These are phyloP conservation scores for Prunella himalayana DNA, from an alignment of 2,113 vertebrate genomes.

Conservation along the genomic window DNA sequence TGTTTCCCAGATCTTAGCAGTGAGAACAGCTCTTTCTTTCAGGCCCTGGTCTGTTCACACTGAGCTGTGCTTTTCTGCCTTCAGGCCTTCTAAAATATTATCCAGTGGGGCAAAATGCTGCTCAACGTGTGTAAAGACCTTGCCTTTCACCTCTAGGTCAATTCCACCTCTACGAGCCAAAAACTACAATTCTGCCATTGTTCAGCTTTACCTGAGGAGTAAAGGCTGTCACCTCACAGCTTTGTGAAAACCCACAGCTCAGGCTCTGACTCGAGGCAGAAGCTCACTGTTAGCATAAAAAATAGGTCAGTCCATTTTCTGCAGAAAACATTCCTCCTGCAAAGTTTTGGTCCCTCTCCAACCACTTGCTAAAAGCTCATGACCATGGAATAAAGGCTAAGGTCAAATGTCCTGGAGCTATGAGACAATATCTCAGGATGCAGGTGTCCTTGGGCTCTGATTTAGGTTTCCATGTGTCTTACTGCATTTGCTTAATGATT, in stretches of 20 bases:
- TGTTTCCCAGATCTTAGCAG: background rate
- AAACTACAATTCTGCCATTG: background rate
- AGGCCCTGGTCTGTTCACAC: background rate
- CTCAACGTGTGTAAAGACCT: background rate
- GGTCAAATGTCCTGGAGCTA: conserved; percentile 31
- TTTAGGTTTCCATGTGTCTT: conserved; percentile 55
- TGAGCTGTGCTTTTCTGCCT: background rate
- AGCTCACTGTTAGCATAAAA: conserved; percentile 16
- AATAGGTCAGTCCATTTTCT: conserved; percentile 47
- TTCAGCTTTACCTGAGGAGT: conserved; percentile 4
- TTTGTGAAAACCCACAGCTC: conserved; percentile 11
- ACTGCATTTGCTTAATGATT: conserved; percentile 61
- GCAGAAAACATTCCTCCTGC: conserved; percentile 9
- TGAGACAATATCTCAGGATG: conserved; percentile 36
- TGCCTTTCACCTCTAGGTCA: conserved; percentile 13
- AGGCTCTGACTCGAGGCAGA: background rate
- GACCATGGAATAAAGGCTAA: conserved; percentile 39
- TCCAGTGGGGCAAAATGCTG: background rate
- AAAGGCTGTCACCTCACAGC: conserved; percentile 41
- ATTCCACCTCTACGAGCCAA: background rate
- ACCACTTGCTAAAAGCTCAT: background rate
- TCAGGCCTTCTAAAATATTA: conserved; percentile 2
- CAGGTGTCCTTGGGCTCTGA: conserved; percentile 55
- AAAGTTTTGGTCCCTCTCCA: conserved; percentile 25
- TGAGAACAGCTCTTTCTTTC: background rate